phyloP scores from a whole-genome alignment of 2,113 vertebrate species.

The Serilophus lunatus region DNA sequence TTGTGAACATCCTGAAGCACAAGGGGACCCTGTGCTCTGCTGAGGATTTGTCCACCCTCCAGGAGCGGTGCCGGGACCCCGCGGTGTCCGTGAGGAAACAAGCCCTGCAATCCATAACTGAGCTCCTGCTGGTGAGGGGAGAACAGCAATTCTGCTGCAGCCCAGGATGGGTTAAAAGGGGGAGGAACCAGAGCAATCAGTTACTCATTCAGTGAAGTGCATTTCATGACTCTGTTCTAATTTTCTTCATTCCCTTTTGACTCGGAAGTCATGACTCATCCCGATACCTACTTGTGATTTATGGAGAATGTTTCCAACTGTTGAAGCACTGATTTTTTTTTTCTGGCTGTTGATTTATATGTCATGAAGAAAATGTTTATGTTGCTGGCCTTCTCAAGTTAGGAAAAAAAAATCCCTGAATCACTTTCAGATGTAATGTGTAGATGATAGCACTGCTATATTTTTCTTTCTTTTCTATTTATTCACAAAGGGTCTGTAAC shows the following conservation, averaged over 20 bases:
- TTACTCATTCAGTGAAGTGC: background rate
- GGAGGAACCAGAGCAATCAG: background rate
- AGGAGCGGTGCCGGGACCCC: constrained; percentile 87
- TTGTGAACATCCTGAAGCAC: constrained; percentile 84
- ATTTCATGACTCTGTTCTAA: background rate
- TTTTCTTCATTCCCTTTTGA: background rate
- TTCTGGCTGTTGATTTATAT: constrained; percentile 24
- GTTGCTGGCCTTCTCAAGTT: constrained; percentile 46
- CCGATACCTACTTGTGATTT: background rate
- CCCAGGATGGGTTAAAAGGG: background rate
- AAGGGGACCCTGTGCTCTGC: constrained; percentile 58
- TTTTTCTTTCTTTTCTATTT: constrained; percentile 37
- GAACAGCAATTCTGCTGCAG: rapidly evolving
- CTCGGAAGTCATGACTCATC: background rate
- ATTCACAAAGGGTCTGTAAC: constrained; percentile 22
- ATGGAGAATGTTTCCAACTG: background rate
- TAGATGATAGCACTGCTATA: background rate
- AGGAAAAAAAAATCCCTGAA: background rate
- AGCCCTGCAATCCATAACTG: constrained; percentile 84
- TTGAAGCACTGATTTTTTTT: background rate
- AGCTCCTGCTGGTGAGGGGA: constrained; percentile 84
- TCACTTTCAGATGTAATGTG: constrained; percentile 15
- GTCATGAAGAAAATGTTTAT: constrained; percentile 39
- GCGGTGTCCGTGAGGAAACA: constrained; percentile 91
- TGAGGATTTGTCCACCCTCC: constrained; percentile 79